Conservation (phyloP, 2,113 vertebrate genomes). For the Eupsittula cactorum region DNA sequence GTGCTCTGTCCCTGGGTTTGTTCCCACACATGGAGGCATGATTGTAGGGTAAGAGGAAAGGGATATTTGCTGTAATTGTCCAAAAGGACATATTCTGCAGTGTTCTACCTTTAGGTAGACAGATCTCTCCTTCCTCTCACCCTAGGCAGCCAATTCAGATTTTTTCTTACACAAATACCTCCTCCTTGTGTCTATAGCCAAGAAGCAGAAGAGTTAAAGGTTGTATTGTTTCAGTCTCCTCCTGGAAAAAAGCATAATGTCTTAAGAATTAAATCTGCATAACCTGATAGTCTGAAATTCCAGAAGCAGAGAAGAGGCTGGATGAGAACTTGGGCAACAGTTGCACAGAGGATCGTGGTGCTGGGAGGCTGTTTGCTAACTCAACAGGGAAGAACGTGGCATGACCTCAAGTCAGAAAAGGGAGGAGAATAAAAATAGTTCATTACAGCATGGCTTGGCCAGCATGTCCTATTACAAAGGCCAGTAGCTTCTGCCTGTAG, state of each 20-base stretch:
- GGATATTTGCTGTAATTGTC: background rate
- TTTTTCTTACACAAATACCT: background rate
- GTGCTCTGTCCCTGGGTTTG: background rate
- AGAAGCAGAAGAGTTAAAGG: background rate
- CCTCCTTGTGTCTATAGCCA: background rate
- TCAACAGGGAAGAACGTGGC: conserved; percentile 2
- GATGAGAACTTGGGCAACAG: background rate
- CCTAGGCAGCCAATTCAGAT: background rate
- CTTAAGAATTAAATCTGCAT: background rate
- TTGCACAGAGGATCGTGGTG: background rate
- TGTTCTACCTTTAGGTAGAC: background rate
- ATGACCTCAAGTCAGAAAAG: background rate
- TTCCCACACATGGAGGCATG: background rate
- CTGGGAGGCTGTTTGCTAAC: background rate
- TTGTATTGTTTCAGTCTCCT: background rate
- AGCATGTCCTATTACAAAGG: background rate
- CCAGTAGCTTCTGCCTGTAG: background rate
- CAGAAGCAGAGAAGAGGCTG: background rate
- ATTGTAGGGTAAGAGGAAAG: background rate
- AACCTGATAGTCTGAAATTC: background rate
- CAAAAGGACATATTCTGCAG: background rate
- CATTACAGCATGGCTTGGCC: conserved; percentile 14
- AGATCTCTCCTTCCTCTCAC: background rate
- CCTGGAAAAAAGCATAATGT: background rate
- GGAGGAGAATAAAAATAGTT: conserved; percentile 27